Evolutionary conservation across 1,140 invertebrate species (phyloP).

Genomic region (Magallana angulata): DNA sequence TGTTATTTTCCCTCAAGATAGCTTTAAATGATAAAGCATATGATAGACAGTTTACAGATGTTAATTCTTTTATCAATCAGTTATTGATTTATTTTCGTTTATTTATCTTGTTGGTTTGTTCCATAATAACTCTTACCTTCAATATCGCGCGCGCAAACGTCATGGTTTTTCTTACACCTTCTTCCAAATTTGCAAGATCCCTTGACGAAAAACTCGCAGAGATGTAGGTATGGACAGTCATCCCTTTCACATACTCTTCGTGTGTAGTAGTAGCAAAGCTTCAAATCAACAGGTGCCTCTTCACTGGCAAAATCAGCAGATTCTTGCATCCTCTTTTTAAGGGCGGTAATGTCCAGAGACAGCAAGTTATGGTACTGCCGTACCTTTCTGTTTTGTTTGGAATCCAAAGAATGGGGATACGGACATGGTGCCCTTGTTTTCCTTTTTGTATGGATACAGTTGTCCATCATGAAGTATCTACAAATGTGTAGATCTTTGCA

Average conservation of each 20-base stretch:
- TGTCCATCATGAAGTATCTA: conserved; percentile 15
- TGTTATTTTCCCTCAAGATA: background rate
- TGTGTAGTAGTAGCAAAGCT: conserved; percentile 9
- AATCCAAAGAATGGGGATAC: background rate
- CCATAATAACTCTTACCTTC: background rate
- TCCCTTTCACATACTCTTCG: background rate
- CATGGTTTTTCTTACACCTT: background rate
- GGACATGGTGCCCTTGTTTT: background rate
- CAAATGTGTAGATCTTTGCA: conserved; percentile 1
- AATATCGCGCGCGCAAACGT: background rate
- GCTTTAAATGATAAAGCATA: background rate
- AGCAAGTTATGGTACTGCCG: background rate
- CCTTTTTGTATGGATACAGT: conserved; percentile 19
- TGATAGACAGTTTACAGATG: no score
- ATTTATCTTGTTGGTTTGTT: no score
- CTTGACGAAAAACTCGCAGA: background rate
- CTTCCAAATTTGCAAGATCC: conserved; percentile 2
- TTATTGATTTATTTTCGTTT: no score
- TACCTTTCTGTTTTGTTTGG: background rate
- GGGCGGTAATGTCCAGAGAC: background rate
- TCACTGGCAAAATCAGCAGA: background rate
- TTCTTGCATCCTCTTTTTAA: background rate
- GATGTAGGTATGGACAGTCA: background rate
- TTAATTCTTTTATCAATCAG: no score
- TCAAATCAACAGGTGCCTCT: background rate